Conservation (phyloP, 2,113 vertebrate species). For the Oplegnathus fasciatus region DNA sequence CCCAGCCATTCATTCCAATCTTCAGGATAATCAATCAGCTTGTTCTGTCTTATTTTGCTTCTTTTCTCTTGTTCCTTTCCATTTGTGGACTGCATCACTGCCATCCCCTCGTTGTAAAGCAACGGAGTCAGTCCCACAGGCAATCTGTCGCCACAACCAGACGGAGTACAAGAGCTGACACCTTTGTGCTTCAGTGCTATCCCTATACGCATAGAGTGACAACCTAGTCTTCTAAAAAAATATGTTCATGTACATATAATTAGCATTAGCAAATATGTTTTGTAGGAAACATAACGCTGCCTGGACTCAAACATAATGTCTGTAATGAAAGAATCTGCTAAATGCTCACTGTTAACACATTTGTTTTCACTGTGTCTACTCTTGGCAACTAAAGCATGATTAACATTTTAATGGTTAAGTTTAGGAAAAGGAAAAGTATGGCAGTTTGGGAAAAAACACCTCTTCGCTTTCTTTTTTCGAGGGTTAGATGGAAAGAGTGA, state of each 20-base stretch:
- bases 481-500: background rate
- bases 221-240: background rate
- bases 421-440: background rate
- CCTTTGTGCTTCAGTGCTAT: constrained; percentile 11
- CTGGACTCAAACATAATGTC: background rate
- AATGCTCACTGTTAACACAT: background rate
- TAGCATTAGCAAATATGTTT: constrained; percentile 25
- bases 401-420: background rate
- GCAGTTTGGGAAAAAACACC: too few relatives aligned
- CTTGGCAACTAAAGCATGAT: background rate
- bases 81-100: constrained; percentile 46
- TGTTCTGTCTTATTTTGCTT: constrained; percentile 42
- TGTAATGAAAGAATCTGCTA: background rate
- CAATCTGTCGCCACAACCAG: constrained; percentile 28
- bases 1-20: constrained; percentile 46
- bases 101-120: constrained; percentile 40
- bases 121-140: constrained; percentile 31
- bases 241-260: background rate
- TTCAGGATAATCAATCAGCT: constrained; percentile 64
- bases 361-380: background rate
- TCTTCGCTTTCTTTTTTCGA: background rate
- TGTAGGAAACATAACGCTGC: background rate
- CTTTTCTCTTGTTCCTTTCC: constrained; percentile 39
- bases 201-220: background rate
- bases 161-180: constrained; percentile 22